Evolutionary conservation across 2,888 invertebrate genomes (phyloP).

Genomic region (Agapetus fuscipes): DNA sequence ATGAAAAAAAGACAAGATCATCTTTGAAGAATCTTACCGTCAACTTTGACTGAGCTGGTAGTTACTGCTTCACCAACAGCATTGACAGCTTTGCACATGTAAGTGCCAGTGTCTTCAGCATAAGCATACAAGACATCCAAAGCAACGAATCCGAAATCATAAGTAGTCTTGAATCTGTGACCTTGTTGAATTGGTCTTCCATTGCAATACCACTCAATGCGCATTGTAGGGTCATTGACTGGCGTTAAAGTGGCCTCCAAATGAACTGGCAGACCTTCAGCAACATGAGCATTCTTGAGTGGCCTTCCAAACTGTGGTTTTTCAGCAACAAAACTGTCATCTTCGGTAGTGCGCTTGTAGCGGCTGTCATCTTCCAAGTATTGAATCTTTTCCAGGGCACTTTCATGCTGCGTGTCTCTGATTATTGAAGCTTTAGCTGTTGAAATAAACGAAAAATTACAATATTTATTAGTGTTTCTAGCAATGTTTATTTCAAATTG

Average conservation of each 20-base stretch:
- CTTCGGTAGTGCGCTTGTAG: conserved; percentile 59
- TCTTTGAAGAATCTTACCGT: conserved; percentile 50
- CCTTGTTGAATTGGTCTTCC: conserved; percentile 88
- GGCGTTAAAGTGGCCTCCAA: conserved; percentile 93
- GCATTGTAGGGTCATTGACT: conserved; percentile 97
- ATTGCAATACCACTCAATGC: conserved; percentile 96
- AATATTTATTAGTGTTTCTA: no score
- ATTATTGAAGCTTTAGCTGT: conserved; percentile 74
- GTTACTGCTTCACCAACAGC: conserved; percentile 93
- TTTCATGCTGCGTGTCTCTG: conserved; percentile 86
- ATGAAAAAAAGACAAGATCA: neutral
- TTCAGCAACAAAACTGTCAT: conserved; percentile 68
- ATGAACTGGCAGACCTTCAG: conserved; percentile 83
- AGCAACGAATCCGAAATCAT: conserved; percentile 96
- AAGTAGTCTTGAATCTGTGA: conserved; percentile 91
- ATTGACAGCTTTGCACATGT: conserved; percentile 93
- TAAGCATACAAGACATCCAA: conserved; percentile 94
- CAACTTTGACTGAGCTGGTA: conserved; percentile 79
- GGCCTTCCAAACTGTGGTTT: conserved; percentile 86
- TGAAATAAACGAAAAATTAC: no score
- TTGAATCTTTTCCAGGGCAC: conserved; percentile 84
- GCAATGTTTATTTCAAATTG: no score
- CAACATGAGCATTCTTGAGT: conserved; percentile 73
- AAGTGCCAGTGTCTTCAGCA: conserved; percentile 93
- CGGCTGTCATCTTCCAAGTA: conserved; percentile 81